Conservation (phyloP, 2,797 vertebrate genomes). For the Pangasius sanitwongsei region DNA sequence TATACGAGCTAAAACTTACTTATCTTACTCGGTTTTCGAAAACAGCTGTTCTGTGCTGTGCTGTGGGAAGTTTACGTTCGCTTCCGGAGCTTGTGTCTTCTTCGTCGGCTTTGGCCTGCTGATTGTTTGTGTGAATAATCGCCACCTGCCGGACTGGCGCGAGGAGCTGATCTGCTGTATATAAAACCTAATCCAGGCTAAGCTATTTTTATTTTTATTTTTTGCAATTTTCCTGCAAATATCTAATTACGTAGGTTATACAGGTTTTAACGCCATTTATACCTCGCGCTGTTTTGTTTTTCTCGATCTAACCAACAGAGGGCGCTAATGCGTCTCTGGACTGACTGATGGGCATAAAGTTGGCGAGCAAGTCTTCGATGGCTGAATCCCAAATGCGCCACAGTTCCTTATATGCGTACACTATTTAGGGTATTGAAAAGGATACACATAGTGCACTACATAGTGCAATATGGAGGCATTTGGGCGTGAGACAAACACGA, state of each 20-base stretch:
- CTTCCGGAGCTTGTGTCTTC: conserved; percentile 71
- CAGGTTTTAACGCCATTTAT: not conserved
- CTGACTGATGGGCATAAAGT: not conserved
- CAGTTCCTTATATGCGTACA: not conserved
- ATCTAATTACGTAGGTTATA: not conserved
- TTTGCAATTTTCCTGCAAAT: not conserved
- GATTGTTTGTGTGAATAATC: not conserved
- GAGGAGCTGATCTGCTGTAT: not conserved
- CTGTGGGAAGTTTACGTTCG: conserved; percentile 76
- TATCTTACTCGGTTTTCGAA: conserved; percentile 64
- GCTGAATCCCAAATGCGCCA: not conserved
- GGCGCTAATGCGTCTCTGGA: not conserved
- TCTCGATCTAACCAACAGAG: not conserved
- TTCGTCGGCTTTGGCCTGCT: not conserved
- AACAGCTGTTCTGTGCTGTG: conserved; percentile 75
- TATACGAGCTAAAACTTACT: conserved; percentile 23
- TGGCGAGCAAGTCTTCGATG: not conserved
- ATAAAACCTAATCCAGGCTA: not conserved
- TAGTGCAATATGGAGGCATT: not conserved
- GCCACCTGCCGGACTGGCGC: conserved; percentile 31
- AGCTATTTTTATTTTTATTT: not conserved
- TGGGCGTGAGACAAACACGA: not conserved
- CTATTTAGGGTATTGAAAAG: not conserved
- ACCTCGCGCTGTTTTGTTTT: not conserved
- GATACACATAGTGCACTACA: not conserved